Evolutionary conservation across 2,113 vertebrate genomes (phyloP), one percentile per base, ranked within the genome.

Genomic region (Mormoops blainvillei): DNA sequence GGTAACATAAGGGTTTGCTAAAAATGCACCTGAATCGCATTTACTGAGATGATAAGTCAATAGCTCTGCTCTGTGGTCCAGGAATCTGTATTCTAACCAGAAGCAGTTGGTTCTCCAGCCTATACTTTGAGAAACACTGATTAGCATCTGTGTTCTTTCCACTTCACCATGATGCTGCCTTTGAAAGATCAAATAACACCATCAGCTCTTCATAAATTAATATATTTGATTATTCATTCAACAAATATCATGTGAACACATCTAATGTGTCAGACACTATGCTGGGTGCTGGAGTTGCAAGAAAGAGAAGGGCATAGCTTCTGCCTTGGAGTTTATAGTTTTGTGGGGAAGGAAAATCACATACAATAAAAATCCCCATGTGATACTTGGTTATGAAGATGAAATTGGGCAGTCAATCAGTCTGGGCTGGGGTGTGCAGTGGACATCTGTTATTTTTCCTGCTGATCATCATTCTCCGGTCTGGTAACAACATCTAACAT

Each of bases 371-470:
- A 65, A 48, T 83, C 36, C 14, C 77, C 50, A 50, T 26, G 43
- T 3, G 28, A 70, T 67, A 85, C 56, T 67, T 93, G 76, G 81
- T 85, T 84, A 26, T 88, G 67, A 93, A 87, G 67, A 96, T 68
- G 78, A 91, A 92, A 94, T 41, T 83, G 82, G 91, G 90, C 91
- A 91, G 86, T 87, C 82, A 31, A 3, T 91, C 68, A 96, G 94
- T 78, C 95, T 96, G 93, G 86, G 70, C 81, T 90, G 85, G 85
- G 95, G 77, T 78, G 73, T 83, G 88, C 38, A 78, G 93, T 89
- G 86, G 89, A 90, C 93, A 95, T 96, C 88, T 91, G 88, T 95
- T 96, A 89, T 73, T 96, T 96, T 83, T 96, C 77, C 94, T 86
- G 85, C 92, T 94, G 81, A 97, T 84, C 77, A 78, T 91, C 88